These are phyloP conservation scores for Uromys caudimaculatus DNA, from an alignment of 2,797 vertebrate genomes.

Conservation along the genomic window DNA sequence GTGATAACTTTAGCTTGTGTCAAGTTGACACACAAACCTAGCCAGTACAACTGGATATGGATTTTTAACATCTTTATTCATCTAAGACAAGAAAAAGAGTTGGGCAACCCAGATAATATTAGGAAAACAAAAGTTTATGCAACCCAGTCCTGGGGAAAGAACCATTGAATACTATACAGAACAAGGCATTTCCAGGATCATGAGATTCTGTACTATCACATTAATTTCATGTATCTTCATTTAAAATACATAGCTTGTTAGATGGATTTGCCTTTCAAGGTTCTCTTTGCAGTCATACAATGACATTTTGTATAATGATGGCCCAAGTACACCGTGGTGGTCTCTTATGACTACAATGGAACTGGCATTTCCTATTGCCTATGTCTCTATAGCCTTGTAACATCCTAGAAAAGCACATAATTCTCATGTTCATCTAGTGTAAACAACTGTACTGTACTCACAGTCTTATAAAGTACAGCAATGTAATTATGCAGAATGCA, in stretches of 20 bases:
- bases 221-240: background rate
- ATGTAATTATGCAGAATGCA: background rate
- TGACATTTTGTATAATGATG: background rate
- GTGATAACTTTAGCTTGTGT: too few relatives aligned
- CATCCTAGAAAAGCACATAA: background rate
- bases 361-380: background rate
- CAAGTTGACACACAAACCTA: too few relatives aligned
- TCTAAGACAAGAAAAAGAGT: background rate
- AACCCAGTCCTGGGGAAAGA: background rate
- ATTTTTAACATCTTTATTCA: background rate
- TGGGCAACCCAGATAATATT: background rate
- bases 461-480: background rate
- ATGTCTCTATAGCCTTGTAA: background rate
- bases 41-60: too few relatives aligned
- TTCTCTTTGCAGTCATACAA: background rate
- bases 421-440: background rate
- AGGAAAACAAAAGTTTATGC: background rate
- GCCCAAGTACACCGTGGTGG: background rate
- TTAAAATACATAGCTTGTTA: background rate
- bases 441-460: background rate
- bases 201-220: background rate
- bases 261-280: background rate
- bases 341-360: background rate
- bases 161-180: background rate
- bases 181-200: background rate